phyloP scores from a whole-genome alignment of 2,797 vertebrate genomes.

The Coluber constrictor region DNA sequence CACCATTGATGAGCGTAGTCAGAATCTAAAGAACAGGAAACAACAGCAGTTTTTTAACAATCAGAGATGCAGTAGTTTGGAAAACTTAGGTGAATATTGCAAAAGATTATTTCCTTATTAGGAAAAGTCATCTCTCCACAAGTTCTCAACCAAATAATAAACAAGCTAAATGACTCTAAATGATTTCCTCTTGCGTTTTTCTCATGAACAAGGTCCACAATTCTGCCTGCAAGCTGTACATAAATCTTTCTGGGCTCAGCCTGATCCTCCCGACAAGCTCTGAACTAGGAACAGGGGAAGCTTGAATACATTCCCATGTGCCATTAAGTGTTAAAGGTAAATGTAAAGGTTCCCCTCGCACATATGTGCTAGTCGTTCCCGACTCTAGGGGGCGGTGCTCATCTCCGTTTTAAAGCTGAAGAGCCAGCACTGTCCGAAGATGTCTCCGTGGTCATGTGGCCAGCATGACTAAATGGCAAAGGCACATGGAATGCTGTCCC shows the following conservation, averaged over 20 bases:
- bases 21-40: constrained; percentile 77
- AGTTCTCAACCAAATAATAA: neutral
- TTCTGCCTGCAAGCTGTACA: neutral
- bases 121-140: neutral
- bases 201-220: neutral
- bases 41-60: neutral
- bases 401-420: no score
- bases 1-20: constrained; percentile 82
- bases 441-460: no score
- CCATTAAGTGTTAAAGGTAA: neutral
- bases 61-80: neutral
- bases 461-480: no score
- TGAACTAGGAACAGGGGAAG: neutral
- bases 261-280: neutral
- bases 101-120: neutral
- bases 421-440: no score
- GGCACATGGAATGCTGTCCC: no score
- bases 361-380: no score
- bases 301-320: neutral
- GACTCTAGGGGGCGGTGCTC: no score
- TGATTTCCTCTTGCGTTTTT: neutral
- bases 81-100: neutral
- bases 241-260: neutral
- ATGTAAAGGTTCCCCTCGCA: no score
- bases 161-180: neutral